Evolutionary conservation across 2,888 invertebrate genomes (phyloP).

Genomic region (Disparrhopalites patrizii): DNA sequence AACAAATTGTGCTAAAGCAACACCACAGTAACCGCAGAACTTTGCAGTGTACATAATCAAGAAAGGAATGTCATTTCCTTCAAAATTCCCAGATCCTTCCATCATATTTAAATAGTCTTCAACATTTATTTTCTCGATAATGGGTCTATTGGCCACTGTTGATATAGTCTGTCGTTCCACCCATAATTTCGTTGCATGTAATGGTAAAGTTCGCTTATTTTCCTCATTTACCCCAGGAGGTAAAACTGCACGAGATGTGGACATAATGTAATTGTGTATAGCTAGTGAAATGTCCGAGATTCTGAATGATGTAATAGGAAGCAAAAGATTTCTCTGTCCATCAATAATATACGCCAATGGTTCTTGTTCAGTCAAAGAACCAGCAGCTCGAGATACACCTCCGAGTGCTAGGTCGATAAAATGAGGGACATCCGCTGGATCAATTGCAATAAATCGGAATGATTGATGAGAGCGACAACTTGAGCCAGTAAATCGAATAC

Average conservation of each 20-base stretch:
- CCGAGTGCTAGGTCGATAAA: constrained; percentile 42
- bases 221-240: not conserved
- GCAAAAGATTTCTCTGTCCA: constrained; percentile 42
- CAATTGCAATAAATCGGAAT: constrained; percentile 45
- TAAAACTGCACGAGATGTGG: not conserved
- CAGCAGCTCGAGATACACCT: not conserved
- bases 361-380: constrained; percentile 22
- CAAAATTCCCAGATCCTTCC: too few relatives aligned
- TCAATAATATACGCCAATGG: constrained; percentile 46
- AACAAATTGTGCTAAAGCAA: constrained; percentile 40
- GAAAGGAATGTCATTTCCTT: constrained; percentile 22
- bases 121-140: constrained; percentile 7
- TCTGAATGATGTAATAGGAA: constrained; percentile 42
- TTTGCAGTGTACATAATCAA: constrained; percentile 43
- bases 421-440: constrained; percentile 46
- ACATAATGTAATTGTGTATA: constrained; percentile 31
- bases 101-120: constrained; percentile 1
- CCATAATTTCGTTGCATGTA: constrained; percentile 6
- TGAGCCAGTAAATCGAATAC: constrained; percentile 44
- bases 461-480: constrained; percentile 39
- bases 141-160: not conserved
- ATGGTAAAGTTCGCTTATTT: not conserved
- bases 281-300: constrained; percentile 38
- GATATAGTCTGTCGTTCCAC: not conserved
- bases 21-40: constrained; percentile 45